Conservation (phyloP, 2,888 invertebrate species). For the Cephonodes hylas region DNA sequence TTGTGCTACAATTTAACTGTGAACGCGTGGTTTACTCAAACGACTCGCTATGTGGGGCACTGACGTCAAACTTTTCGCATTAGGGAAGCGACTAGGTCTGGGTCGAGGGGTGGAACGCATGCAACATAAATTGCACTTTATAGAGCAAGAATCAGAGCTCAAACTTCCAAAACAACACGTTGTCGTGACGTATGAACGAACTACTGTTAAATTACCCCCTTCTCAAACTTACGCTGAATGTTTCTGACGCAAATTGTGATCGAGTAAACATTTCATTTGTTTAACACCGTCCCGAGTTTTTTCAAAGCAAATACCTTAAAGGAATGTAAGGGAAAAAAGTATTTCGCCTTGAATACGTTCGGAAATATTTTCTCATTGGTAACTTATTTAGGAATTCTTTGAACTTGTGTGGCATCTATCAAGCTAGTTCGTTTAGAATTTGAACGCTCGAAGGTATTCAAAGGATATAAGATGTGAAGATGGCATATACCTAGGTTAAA, state of each 20-base stretch:
- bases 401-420: background rate
- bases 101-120: slow-evolving; percentile 44
- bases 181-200: slow-evolving; percentile 26
- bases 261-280: slow-evolving; percentile 26
- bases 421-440: background rate
- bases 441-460: background rate
- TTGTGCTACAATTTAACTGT: slow-evolving; percentile 16
- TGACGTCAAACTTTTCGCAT: slow-evolving; percentile 76
- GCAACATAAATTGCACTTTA: slow-evolving; percentile 40
- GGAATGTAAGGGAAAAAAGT: slow-evolving; percentile 1
- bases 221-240: slow-evolving; percentile 37
- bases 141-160: background rate
- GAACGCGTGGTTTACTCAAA: slow-evolving; percentile 28
- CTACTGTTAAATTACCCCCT: slow-evolving; percentile 52
- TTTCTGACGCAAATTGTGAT: slow-evolving; percentile 40
- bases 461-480: background rate
- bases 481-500: too few species aligned
- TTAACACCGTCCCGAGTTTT: background rate
- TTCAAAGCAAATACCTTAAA: slow-evolving; percentile 5
- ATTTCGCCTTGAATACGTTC: slow-evolving; percentile 1
- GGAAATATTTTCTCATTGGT: background rate
- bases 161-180: background rate
- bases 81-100: slow-evolving; percentile 66
- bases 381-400: slow-evolving; percentile 3
- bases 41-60: slow-evolving; percentile 44